A percentile compares a stretch with the other conserved stretches of the same genome.
phyloP scores from a whole-genome alignment of 2,113 vertebrate genomes.

The Eclectus roratus region DNA sequence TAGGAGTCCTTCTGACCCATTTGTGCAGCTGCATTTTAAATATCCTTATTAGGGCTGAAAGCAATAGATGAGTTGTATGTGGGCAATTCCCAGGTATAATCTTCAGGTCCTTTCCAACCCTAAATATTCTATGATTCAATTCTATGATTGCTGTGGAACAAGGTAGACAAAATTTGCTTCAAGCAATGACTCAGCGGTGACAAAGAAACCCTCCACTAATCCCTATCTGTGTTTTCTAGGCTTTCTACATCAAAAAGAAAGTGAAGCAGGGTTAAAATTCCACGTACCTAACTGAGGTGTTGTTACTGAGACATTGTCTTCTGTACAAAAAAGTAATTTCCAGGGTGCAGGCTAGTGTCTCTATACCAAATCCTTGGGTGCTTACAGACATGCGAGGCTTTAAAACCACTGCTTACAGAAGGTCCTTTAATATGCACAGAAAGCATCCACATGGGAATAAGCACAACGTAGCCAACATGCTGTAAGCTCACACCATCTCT shows the following conservation, averaged over 20 bases:
- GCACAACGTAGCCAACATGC: background rate
- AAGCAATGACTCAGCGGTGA: background rate
- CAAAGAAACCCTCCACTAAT: background rate
- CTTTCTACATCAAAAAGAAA: background rate
- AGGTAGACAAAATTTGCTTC: background rate
- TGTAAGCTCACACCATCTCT: background rate
- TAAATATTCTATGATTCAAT: no score
- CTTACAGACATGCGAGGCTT: rapidly evolving
- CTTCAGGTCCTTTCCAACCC: background rate
- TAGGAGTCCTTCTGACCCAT: background rate
- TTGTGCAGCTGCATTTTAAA: background rate
- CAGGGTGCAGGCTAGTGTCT: background rate
- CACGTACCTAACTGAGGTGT: background rate
- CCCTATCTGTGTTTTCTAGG: background rate
- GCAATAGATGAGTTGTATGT: background rate
- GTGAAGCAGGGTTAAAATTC: background rate
- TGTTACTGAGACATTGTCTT: background rate
- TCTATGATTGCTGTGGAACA: background rate
- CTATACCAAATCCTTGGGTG: background rate
- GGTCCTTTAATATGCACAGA: background rate
- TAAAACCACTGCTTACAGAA: background rate
- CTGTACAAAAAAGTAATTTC: background rate
- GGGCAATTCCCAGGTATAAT: background rate
- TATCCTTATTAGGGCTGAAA: background rate
- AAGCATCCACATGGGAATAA: background rate